Percentiles rank a stretch among this genome's conserved stretches.
Conservation (phyloP, 2,113 vertebrate genomes). For the Isurus oxyrinchus region DNA sequence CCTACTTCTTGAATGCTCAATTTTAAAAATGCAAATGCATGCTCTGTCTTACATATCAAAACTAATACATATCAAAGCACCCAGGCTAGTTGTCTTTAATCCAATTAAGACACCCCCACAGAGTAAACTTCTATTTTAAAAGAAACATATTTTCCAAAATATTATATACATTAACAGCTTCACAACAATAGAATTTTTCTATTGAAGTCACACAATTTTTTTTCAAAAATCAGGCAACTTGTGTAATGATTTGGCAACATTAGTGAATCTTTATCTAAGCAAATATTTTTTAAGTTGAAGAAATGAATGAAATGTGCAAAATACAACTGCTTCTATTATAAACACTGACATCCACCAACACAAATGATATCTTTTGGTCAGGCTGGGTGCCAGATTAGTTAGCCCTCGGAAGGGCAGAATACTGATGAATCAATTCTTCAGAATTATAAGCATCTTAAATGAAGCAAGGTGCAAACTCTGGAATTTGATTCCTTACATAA, state of each 20-base stretch:
- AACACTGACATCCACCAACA: neutral
- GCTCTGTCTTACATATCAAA: too few species aligned
- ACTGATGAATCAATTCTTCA: constrained; percentile 1
- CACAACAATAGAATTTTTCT: too few species aligned
- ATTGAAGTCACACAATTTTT: neutral
- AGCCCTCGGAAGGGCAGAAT: neutral
- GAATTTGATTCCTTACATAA: neutral
- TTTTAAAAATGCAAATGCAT: too few species aligned
- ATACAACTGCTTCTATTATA: neutral
- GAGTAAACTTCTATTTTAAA: too few species aligned
- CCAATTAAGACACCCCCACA: too few species aligned
- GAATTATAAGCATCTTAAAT: neutral
- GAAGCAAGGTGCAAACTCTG: neutral
- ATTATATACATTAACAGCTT: too few species aligned
- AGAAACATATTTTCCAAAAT: too few species aligned
- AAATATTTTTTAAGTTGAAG: neutral
- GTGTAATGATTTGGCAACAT: neutral
- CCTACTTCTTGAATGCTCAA: too few species aligned
- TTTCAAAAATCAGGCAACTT: neutral
- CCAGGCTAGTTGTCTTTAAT: too few species aligned
- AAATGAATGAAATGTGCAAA: neutral
- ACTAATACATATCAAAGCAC: too few species aligned
- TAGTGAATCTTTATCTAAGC: neutral
- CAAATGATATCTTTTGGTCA: neutral
- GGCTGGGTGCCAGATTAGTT: neutral